Evolutionary conservation across 2,888 invertebrate species (phyloP).

Genomic region (Dicyrtomina minuta): DNA sequence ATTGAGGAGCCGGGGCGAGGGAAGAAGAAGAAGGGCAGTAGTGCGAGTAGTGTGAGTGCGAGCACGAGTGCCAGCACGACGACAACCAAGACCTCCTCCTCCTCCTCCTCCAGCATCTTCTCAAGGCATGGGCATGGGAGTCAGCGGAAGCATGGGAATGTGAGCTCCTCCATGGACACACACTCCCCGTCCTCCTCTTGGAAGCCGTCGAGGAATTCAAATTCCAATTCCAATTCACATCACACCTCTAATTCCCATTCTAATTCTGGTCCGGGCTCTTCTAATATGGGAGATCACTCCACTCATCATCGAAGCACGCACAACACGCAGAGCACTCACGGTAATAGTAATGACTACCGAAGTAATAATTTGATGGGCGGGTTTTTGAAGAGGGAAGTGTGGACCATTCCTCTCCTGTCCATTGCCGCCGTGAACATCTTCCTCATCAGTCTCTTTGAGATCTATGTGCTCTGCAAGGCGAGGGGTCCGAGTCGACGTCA

Average conservation of each 20-base stretch:
- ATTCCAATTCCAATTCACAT: neutral
- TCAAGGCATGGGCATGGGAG: neutral
- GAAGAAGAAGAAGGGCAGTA: too few species aligned
- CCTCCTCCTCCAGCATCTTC: neutral
- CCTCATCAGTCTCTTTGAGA: conserved; percentile 81
- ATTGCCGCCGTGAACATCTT: conserved; percentile 81
- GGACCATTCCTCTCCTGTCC: conserved; percentile 87
- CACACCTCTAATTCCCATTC: neutral
- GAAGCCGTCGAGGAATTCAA: conserved; percentile 10
- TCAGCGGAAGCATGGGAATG: neutral
- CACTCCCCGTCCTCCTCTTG: conserved; percentile 12
- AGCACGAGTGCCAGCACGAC: neutral
- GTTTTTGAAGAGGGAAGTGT: conserved; percentile 65
- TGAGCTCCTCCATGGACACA: too few species aligned
- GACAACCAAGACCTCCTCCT: neutral
- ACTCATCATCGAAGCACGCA: too few species aligned
- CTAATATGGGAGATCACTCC: too few species aligned
- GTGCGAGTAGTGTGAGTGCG: neutral
- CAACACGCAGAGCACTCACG: too few species aligned
- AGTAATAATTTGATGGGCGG: conserved; percentile 47
- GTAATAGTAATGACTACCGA: conserved; percentile 41
- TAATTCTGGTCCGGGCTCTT: too few species aligned
- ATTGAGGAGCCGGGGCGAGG: neutral
- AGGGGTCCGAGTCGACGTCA: conserved; percentile 80
- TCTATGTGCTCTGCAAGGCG: conserved; percentile 78